These are phyloP conservation scores for Poeciliopsis infans DNA, from an alignment of 2,797 vertebrate species.

Conservation along the genomic window DNA sequence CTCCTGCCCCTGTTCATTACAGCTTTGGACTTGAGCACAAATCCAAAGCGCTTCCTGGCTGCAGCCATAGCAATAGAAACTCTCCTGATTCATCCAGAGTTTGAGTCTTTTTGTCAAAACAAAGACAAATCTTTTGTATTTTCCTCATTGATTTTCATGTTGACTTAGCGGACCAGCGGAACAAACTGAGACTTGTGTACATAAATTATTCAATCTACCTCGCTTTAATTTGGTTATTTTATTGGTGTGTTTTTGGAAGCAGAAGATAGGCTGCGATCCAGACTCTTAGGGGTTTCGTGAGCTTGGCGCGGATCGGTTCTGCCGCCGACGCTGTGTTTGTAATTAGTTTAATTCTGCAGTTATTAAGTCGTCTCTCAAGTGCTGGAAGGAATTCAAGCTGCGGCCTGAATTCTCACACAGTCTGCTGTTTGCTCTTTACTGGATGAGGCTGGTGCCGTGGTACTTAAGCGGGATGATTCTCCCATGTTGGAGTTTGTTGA, in stretches of 20 bases:
- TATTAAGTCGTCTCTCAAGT: slow-evolving; percentile 62
- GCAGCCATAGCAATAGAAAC: slow-evolving; percentile 55
- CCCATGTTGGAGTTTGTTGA: slow-evolving; percentile 56
- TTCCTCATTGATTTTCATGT: not conserved
- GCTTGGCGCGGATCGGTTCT: slow-evolving; percentile 28
- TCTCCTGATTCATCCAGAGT: slow-evolving; percentile 7
- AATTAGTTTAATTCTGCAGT: slow-evolving; percentile 72
- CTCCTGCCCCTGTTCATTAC: slow-evolving; percentile 66
- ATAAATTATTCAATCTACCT: slow-evolving; percentile 42
- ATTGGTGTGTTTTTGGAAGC: slow-evolving; percentile 35
- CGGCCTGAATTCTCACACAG: slow-evolving; percentile 54
- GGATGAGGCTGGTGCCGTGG: slow-evolving; percentile 62
- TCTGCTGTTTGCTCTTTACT: slow-evolving; percentile 45
- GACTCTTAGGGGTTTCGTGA: slow-evolving; percentile 48
- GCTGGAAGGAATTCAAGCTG: slow-evolving; percentile 55
- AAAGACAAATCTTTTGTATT: slow-evolving; percentile 1
- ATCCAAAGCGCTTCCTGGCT: slow-evolving; percentile 46
- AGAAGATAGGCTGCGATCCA: slow-evolving; percentile 52
- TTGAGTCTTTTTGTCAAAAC: not conserved
- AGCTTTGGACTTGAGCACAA: slow-evolving; percentile 36
- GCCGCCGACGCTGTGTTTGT: slow-evolving; percentile 53
- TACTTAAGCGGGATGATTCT: slow-evolving; percentile 59
- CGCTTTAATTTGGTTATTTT: slow-evolving; percentile 45
- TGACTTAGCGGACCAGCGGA: not conserved
- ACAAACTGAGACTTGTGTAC: slow-evolving; percentile 32